Evolutionary conservation across 2,888 invertebrate genomes (phyloP).

Genomic region (Eumacrocentrus americanus): DNA sequence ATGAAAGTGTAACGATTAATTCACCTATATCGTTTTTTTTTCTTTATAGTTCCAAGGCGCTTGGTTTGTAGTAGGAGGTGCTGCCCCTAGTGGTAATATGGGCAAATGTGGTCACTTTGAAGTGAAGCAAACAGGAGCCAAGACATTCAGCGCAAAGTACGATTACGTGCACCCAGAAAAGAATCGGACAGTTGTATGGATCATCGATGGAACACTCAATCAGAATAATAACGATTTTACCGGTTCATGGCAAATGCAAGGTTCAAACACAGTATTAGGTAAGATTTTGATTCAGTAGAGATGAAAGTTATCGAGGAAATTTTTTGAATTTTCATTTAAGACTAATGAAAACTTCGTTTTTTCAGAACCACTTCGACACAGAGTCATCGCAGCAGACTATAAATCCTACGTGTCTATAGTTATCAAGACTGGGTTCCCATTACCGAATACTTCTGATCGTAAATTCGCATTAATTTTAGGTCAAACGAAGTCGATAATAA

Average conservation of each 20-base stretch:
- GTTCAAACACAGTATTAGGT: background rate
- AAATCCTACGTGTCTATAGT: slow-evolving; percentile 33
- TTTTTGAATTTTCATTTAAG: slow-evolving; percentile 25
- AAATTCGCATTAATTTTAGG: slow-evolving; percentile 40
- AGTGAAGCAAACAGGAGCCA: background rate
- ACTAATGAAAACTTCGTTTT: too few relatives aligned
- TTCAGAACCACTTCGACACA: slow-evolving; percentile 36
- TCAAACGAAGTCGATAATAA: background rate
- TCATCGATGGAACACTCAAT: background rate
- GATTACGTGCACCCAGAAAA: background rate
- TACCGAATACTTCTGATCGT: slow-evolving; percentile 24
- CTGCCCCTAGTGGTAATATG: background rate
- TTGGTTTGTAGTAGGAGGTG: background rate
- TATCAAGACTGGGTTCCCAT: slow-evolving; percentile 31
- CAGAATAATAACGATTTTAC: background rate
- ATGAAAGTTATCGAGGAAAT: too few relatives aligned
- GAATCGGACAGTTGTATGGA: background rate
- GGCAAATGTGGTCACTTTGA: background rate
- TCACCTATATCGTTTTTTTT: too few relatives aligned
- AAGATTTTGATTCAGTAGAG: background rate
- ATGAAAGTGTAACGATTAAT: too few relatives aligned
- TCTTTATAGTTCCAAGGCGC: background rate
- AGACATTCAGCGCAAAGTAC: background rate
- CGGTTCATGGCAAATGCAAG: background rate
- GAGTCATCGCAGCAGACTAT: slow-evolving; percentile 32